Evolutionary conservation across 2,888 invertebrate species (phyloP), one percentile per base, ranked within the genome.

Genomic region (Neoscelio sp.): DNA sequence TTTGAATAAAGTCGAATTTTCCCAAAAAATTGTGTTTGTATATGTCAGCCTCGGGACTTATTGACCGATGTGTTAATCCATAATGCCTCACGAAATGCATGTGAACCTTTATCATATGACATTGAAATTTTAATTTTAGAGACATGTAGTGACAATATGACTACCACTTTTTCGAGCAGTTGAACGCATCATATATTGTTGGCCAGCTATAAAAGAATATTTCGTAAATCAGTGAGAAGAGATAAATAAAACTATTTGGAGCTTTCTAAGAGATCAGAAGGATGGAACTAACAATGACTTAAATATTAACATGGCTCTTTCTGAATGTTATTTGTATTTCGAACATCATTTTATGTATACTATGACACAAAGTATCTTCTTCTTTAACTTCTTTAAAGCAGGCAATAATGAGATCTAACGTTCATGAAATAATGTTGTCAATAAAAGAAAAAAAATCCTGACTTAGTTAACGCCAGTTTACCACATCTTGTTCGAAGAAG

Each of bases 241-340:
- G 8, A 44, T 26, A 0, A 2, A 64, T n/a, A 17, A 20, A 40
- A 54, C 15, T 8, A 44, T 56, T 58, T 73, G 44, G 58, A 38
- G 18, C 18, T 75, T 58, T 50, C 13, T 65, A 12, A 10, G 10
- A 20, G 33, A 44, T 33, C 68, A 76, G 33, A 3, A 76, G 23
- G 7, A 54, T 23, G 62, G 48, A 35, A 2, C 60, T 2, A 23
- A 13, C n/a, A 30, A 58, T 18, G 56, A 56, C 33, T 52, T 54
- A 6, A 62, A 35, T 23, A 5, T 15, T 8, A 7, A 7, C 2
- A 17, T 76, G 13, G 35, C 58, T 0, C 42, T 56, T 5, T 44
- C 58, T 30, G 71, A 77, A 38, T 70, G 64, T 38, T 71, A 65
- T 23, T 50, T 65, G n/a, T 58, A 77, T 44, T 77, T 77, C 7